These are phyloP conservation scores for Hippocampus comes DNA, from an alignment of 2,113 vertebrate genomes.

Conservation along the genomic window DNA sequence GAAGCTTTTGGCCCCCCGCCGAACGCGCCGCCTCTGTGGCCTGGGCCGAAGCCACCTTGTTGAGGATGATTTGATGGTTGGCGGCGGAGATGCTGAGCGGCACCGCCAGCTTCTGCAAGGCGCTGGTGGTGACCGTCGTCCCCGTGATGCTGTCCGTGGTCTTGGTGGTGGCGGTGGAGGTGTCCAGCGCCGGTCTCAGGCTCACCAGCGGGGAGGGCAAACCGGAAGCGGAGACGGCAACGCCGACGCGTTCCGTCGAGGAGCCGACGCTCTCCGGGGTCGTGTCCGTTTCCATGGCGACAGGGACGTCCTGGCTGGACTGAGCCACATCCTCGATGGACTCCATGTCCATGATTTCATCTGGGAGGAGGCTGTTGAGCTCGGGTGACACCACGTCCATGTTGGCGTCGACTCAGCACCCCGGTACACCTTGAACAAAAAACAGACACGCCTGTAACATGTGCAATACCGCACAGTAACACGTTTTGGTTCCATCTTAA, in stretches of 20 bases:
- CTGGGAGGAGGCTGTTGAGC: constrained; percentile 94
- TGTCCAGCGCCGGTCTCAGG: constrained; percentile 73
- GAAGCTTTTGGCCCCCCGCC: constrained; percentile 82
- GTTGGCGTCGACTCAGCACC: constrained; percentile 34
- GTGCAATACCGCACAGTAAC: too few species aligned
- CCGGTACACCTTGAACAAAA: background rate
- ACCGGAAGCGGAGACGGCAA: constrained; percentile 65
- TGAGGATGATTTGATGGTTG: constrained; percentile 92
- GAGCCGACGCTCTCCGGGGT: constrained; percentile 77
- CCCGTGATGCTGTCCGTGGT: constrained; percentile 62
- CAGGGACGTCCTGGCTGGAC: constrained; percentile 35
- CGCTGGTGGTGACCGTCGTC: constrained; percentile 49
- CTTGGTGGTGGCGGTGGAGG: constrained; percentile 49
- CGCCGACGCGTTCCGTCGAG: constrained; percentile 69
- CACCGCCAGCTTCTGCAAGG: constrained; percentile 82
- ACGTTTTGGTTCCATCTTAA: too few species aligned
- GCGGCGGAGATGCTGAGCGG: constrained; percentile 84
- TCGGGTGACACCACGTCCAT: constrained; percentile 98
- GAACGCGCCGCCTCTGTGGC: constrained; percentile 79
- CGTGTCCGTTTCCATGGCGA: constrained; percentile 81
- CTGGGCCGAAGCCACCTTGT: constrained; percentile 81
- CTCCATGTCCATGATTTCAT: constrained; percentile 97
- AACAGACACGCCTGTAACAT: background rate
- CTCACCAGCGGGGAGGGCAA: constrained; percentile 40
- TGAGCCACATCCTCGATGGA: constrained; percentile 85